Conservation (phyloP, 1,140 invertebrate genomes). For the Drosophila kanapiae region DNA sequence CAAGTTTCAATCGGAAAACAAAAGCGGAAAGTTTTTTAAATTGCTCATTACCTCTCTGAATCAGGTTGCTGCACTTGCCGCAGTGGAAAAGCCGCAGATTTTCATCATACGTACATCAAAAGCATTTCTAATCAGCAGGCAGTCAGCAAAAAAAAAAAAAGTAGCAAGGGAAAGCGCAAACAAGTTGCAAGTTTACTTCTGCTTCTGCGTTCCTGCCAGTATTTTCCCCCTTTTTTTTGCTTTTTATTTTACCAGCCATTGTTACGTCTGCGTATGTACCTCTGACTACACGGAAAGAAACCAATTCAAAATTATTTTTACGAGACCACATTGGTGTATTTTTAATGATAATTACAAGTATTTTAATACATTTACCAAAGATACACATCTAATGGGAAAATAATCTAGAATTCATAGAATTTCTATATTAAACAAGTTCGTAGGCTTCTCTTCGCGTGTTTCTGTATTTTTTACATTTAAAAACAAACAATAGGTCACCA, state of each 20-base stretch:
- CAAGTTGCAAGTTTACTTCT: conserved; percentile 77
- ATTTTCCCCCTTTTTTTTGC: conserved; percentile 7
- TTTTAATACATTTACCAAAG: neutral
- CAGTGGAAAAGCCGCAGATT: conserved; percentile 56
- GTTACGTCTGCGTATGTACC: conserved; percentile 22
- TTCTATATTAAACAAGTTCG: no score
- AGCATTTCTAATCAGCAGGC: conserved; percentile 70
- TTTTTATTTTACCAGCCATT: conserved; percentile 16
- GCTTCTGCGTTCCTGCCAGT: conserved; percentile 14
- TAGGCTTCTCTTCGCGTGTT: no score
- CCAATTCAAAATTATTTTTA: neutral
- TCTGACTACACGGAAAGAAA: conserved; percentile 17
- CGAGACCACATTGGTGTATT: no score
- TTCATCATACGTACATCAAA: conserved; percentile 73
- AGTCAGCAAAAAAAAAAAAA: conserved; percentile 23
- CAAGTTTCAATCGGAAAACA: conserved; percentile 45
- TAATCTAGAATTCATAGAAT: neutral
- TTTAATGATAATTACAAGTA: no score
- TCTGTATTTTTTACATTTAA: neutral
- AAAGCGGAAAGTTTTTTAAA: conserved; percentile 67
- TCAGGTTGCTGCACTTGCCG: conserved; percentile 61
- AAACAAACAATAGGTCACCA: neutral
- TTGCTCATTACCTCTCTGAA: conserved; percentile 76
- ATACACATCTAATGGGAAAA: neutral
- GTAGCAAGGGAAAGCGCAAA: conserved; percentile 49